Evolutionary conservation across 1,140 invertebrate genomes (phyloP).

Genomic region (Pachyrhynchus sulphureomaculatus): DNA sequence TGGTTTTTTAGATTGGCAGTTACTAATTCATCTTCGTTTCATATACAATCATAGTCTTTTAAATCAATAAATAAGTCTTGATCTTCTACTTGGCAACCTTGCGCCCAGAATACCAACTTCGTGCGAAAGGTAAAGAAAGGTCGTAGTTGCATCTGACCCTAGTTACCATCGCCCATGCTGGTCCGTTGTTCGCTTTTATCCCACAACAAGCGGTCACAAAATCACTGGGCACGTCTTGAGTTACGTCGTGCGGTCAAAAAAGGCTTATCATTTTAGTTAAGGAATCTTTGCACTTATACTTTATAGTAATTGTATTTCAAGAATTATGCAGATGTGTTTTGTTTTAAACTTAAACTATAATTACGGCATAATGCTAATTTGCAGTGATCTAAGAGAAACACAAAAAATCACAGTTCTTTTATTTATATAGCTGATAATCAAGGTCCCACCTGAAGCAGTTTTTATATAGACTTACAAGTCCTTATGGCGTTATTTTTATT

Average conservation of each 20-base stretch:
- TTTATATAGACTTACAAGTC: no score
- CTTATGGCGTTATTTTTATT: no score
- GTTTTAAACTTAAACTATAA: no score
- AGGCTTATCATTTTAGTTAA: slow-evolving; percentile 16
- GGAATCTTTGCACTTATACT: slow-evolving; percentile 9
- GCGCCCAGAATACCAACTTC: slow-evolving; percentile 6
- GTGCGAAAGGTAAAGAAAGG: slow-evolving; percentile 25
- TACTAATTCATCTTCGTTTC: no score
- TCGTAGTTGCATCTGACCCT: slow-evolving; percentile 26
- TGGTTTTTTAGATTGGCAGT: no score
- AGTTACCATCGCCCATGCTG: slow-evolving; percentile 17
- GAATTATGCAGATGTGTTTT: no score
- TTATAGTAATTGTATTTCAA: slow-evolving; percentile 24
- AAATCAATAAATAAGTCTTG: neutral
- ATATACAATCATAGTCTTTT: no score
- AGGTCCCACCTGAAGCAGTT: no score
- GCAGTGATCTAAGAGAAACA: no score
- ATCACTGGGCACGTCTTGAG: slow-evolving; percentile 24
- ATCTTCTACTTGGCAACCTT: slow-evolving; percentile 13
- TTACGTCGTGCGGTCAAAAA: slow-evolving; percentile 28
- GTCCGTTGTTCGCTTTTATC: slow-evolving; percentile 17
- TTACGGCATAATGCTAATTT: no score
- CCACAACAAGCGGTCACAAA: slow-evolving; percentile 14
- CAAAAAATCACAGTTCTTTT: no score
- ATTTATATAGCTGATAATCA: no score